phyloP scores from a whole-genome alignment of 2,113 vertebrate species.

The Romanogobio albipinnatus region DNA sequence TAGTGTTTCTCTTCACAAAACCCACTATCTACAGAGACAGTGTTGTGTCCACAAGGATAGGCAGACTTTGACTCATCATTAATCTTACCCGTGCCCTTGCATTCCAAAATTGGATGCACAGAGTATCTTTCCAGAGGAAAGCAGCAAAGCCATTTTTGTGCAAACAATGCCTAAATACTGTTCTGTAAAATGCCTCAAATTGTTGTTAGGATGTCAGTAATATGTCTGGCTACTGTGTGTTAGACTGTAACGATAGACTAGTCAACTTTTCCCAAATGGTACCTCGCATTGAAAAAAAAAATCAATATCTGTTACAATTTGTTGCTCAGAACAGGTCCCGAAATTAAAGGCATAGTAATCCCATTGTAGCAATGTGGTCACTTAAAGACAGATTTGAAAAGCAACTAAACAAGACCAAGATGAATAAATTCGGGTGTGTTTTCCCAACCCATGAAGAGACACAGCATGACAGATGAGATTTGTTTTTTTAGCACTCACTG shows the following conservation, averaged over 20 bases:
- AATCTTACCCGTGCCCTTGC: background rate
- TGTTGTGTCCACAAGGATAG: background rate
- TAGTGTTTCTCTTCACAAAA: background rate
- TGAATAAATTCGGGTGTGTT: background rate
- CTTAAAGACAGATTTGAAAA: conserved; percentile 8
- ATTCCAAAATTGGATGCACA: background rate
- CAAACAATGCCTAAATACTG: background rate
- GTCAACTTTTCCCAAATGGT: background rate
- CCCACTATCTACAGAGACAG: background rate
- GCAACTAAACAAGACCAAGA: background rate
- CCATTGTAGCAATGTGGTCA: background rate
- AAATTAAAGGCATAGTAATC: conserved; percentile 2
- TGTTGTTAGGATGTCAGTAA: background rate
- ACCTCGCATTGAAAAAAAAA: background rate
- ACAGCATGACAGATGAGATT: conserved; percentile 1
- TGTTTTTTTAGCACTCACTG: background rate
- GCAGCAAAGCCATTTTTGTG: background rate
- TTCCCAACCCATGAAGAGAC: background rate
- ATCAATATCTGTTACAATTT: conserved; percentile 1
- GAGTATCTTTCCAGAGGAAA: background rate
- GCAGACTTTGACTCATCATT: background rate
- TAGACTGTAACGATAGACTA: background rate
- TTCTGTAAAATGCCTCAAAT: background rate
- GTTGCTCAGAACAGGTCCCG: background rate
- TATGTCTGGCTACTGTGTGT: background rate